A percentile compares a stretch with the other conserved stretches of the same genome.
Evolutionary conservation across 2,797 vertebrate species (phyloP).

Genomic region (Crenichthys baileyi): DNA sequence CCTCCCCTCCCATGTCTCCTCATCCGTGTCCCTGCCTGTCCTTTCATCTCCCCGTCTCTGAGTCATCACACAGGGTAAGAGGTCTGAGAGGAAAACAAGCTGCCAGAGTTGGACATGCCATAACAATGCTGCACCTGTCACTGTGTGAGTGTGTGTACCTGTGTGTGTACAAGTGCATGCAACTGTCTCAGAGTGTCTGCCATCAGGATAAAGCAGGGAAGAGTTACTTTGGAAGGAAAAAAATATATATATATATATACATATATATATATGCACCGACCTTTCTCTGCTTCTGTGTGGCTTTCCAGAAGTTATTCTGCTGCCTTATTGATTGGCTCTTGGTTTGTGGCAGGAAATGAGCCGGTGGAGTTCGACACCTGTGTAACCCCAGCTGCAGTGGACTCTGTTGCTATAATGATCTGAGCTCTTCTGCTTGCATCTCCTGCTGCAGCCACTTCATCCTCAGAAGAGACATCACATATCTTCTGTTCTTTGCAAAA

Average conservation of each 20-base stretch:
- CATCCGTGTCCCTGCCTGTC: conserved; percentile 49
- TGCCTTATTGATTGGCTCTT: conserved; percentile 59
- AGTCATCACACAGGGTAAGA: conserved; percentile 73
- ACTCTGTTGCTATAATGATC: conserved; percentile 61
- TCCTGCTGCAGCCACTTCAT: conserved; percentile 22
- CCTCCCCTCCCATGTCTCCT: conserved; percentile 10
- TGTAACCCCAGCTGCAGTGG: conserved; percentile 58
- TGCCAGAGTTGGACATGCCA: conserved; percentile 67
- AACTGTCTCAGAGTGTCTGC: conserved; percentile 64
- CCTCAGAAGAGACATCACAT: conserved; percentile 14
- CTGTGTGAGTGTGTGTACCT: conserved; percentile 41
- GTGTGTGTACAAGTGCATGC: conserved; percentile 57
- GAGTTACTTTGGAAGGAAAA: conserved; percentile 56
- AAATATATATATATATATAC: not conserved
- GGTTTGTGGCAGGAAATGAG: conserved; percentile 69
- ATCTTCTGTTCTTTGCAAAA: not conserved
- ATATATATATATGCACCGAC: not conserved
- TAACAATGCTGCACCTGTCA: conserved; percentile 73
- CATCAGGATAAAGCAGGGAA: conserved; percentile 52
- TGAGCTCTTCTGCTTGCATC: conserved; percentile 58
- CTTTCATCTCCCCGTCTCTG: conserved; percentile 66
- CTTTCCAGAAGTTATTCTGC: conserved; percentile 44
- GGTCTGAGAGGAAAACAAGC: conserved; percentile 73
- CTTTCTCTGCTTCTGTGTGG: conserved; percentile 13
- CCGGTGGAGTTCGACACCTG: conserved; percentile 58